These are phyloP conservation scores for Clarias laeviceps DNA, from an alignment of 2,797 vertebrate genomes.

Conservation along the genomic window DNA sequence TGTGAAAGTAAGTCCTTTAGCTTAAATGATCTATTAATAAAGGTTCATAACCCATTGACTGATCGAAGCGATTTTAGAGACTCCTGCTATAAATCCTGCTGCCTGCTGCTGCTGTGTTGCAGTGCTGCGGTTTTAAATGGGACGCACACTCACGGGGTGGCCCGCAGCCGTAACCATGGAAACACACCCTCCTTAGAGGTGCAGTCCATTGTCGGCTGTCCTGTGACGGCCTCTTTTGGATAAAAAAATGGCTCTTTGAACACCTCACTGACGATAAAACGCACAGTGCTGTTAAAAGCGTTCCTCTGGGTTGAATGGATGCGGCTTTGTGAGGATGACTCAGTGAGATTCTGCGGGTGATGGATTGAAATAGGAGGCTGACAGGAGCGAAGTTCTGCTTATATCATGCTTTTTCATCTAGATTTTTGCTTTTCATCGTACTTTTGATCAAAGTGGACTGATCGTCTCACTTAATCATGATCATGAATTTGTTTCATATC, in stretches of 20 bases:
- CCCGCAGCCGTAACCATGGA: slow-evolving; percentile 56
- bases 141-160: slow-evolving; percentile 36
- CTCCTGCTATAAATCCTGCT: not conserved
- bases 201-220: slow-evolving; percentile 53
- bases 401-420: not conserved
- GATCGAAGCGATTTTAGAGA: not conserved
- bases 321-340: slow-evolving; percentile 2
- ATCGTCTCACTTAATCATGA: not conserved
- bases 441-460: not conserved
- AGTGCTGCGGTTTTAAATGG: slow-evolving; percentile 52
- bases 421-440: not conserved
- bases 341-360: slow-evolving; percentile 19
- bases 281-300: too few species aligned
- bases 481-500: too few species aligned
- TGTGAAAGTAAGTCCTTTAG: not conserved
- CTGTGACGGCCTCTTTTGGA: slow-evolving; percentile 48
- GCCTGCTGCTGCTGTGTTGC: slow-evolving; percentile 25
- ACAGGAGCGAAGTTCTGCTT: slow-evolving; percentile 18
- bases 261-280: not conserved
- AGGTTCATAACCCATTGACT: not conserved
- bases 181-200: slow-evolving; percentile 50
- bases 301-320: not conserved
- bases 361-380: slow-evolving; percentile 3
- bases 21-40: not conserved
- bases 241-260: slow-evolving; percentile 14